phyloP scores from a whole-genome alignment of 2,797 vertebrate species.

The Rhynchotus rufescens region DNA sequence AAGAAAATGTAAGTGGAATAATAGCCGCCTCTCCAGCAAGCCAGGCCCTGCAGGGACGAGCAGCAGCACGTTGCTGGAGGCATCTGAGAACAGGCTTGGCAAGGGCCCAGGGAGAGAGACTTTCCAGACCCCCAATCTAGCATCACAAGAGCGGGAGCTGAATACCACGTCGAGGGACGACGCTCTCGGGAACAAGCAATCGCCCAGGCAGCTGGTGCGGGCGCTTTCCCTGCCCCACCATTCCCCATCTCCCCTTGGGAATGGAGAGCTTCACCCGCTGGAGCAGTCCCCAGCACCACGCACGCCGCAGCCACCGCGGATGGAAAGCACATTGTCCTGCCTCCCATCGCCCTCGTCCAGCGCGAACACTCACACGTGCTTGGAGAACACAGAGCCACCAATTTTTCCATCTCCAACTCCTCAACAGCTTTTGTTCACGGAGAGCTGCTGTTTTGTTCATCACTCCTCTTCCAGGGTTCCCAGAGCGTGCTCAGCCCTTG shows the following conservation, averaged over 20 bases:
- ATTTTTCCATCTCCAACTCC: not conserved
- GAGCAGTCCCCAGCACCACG: not conserved
- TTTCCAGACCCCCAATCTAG: slow-evolving; percentile 59
- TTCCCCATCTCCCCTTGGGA: not conserved
- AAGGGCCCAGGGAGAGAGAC: slow-evolving; percentile 23
- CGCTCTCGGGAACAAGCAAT: slow-evolving; percentile 21
- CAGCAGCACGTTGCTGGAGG: slow-evolving; percentile 3
- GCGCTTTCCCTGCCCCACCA: not conserved
- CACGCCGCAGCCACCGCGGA: too few relatives aligned
- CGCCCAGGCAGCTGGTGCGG: not conserved
- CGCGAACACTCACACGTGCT: not conserved
- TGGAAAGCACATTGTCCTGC: not conserved
- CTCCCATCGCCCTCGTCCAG: not conserved
- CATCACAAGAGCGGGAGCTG: slow-evolving; percentile 48
- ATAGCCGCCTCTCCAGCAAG: slow-evolving; percentile 13
- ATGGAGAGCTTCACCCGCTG: not conserved
- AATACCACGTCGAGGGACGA: not conserved
- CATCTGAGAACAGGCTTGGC: slow-evolving; percentile 48
- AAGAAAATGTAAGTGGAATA: not conserved
- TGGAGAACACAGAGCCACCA: not conserved
- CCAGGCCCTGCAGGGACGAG: slow-evolving; percentile 20
- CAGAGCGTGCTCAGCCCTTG: slow-evolving; percentile 47
- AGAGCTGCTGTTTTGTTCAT: slow-evolving; percentile 73
- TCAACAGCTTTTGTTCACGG: slow-evolving; percentile 35
- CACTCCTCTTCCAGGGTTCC: slow-evolving; percentile 51